Base-by-base conservation (phyloP, 2,888 invertebrate species). In the Sympetrum striolatum region DNA sequence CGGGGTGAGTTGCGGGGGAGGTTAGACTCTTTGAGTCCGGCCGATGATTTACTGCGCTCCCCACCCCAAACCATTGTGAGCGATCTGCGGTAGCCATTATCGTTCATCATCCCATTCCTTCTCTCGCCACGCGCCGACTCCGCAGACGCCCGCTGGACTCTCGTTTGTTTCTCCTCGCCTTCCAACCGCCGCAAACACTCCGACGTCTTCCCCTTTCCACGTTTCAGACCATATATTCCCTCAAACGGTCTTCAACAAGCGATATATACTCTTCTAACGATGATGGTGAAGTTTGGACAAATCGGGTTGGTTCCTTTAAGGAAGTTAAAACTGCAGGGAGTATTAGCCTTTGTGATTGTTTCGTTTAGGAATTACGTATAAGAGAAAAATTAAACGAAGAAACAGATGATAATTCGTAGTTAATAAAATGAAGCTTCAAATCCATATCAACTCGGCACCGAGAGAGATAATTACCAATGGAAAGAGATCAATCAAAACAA, bases 61-160 rank as follows among this genome's bases (percentile, higher is more conserved):
- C 31, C 58, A n/a, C 58, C 31, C 82, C 58, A 18, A 15, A 25
- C 86, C 60, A 86, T 86, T 86, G 86, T 86, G 86, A 86, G 86
- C 86, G 86, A 86, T 86, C 82, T 82, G 82, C 82, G 82, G 82
- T 60, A 31, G 60, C 86, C 86, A 86, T 86, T 86, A 86, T 60
- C 86, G 86, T 86, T 37, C 86, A 86, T 86, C 86, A 86, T 86
- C 39, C 60, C 39, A 35, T 60, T 82, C 82, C 82, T 82, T 58
- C 86, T 82, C 82, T 58, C 58, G 86, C 86, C 86, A 86, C 86
- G 86, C 86, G 86, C 86, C 86, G 60, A 37, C 60, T 86, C 35
- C 53, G 82, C 82, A 35, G 82, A 58, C 82, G 58, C 58, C 82
- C 82, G 82, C 44, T 58, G 35, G 60, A 35, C 22, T 35, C 22